phyloP scores from a whole-genome alignment of 2,113 vertebrate species.

The Psittacara wagleri region DNA sequence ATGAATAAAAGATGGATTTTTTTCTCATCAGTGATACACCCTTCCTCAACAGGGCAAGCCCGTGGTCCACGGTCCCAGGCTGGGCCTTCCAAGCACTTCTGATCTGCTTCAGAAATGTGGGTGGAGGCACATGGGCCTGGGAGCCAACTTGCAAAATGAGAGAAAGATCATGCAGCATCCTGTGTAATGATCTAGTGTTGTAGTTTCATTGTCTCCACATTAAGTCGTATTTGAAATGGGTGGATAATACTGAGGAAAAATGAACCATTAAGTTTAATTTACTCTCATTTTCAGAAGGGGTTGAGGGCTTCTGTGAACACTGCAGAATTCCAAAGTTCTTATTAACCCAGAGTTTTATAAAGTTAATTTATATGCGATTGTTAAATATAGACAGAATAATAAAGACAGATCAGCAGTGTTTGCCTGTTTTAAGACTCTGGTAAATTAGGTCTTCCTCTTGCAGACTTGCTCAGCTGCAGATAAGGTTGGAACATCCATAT shows the following conservation, averaged over 20 bases:
- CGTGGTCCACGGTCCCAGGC: background rate
- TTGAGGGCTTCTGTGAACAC: background rate
- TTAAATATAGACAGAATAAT: background rate
- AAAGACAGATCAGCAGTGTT: background rate
- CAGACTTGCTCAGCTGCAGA: background rate
- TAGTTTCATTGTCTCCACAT: background rate
- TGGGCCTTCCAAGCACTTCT: background rate
- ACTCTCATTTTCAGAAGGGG: background rate
- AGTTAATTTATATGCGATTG: background rate
- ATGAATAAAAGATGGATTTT: background rate
- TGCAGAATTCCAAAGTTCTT: background rate
- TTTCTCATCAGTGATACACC: background rate
- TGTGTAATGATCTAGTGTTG: background rate
- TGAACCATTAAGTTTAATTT: background rate
- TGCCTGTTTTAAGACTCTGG: background rate
- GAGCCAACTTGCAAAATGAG: background rate
- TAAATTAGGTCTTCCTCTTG: background rate
- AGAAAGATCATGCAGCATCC: background rate
- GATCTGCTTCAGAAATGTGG: background rate
- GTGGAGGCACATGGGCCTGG: background rate
- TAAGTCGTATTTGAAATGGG: background rate
- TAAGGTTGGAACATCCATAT: background rate
- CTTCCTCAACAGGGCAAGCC: background rate
- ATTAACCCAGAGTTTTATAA: background rate
- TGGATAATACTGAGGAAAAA: background rate